Percentiles rank a stretch among this genome's conserved stretches.
phyloP scores from a whole-genome alignment of 2,113 vertebrate species.

The Muntiacus reevesi region DNA sequence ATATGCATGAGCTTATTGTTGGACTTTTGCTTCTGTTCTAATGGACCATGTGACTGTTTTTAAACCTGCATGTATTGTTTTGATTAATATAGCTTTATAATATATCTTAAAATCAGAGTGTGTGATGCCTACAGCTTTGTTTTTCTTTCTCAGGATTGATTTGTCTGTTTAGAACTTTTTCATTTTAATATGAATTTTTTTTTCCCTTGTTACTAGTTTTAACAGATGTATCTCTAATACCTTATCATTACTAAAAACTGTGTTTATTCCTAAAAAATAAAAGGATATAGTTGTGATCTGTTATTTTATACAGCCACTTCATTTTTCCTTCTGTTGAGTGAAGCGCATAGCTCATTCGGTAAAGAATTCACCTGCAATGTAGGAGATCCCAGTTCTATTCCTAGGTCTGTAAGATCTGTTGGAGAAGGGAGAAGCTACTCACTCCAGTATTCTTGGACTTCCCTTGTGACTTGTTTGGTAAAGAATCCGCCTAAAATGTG shows the following conservation, averaged over 20 bases:
- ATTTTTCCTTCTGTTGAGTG: background rate
- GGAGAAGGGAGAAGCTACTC: background rate
- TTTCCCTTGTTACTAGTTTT: background rate
- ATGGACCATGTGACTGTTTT: background rate
- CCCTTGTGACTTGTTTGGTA: background rate
- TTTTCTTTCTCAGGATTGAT: background rate
- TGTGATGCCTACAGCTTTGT: background rate
- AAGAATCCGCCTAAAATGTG: background rate
- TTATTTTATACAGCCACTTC: background rate
- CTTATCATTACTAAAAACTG: background rate
- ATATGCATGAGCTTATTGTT: background rate
- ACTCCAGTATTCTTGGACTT: background rate
- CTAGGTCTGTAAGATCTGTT: accelerated
- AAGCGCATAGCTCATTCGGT: background rate
- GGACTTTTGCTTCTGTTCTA: background rate
- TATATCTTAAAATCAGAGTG: background rate
- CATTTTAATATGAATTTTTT: background rate
- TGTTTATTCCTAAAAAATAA: background rate
- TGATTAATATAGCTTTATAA: background rate
- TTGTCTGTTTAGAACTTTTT: background rate
- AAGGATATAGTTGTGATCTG: background rate
- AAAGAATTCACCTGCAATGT: background rate
- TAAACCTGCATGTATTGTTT: background rate
- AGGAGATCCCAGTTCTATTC: background rate
- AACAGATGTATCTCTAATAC: background rate